Evolutionary conservation across 2,797 vertebrate species (phyloP), one percentile per base, ranked within the genome.

Genomic region (Megaceryle alcyon): DNA sequence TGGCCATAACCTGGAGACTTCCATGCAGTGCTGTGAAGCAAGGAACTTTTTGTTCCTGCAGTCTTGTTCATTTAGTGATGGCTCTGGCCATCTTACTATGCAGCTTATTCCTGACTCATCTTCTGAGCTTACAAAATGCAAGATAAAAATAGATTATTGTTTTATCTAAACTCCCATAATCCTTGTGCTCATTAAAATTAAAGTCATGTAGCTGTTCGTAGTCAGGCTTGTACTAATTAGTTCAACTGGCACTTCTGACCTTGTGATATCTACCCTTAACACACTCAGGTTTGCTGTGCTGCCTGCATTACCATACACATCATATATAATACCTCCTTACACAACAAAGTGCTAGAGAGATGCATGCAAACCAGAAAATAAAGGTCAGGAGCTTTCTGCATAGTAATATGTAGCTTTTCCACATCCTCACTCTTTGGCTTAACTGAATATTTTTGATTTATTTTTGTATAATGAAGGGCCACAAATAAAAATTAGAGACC

Each of bases 111-210:
- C 89, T 44, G 79, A 93, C 82, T 88, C 85, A 92, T 92, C 69
- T 87, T 89, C 85, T 73, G 51, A 91, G 66, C 66, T 94, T 86
- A 94, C 90, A 84, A 79, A 91, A 91, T 65, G 71, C 6, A 4
- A 63, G 91, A 91, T 88, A 95, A 96, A 96, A 96, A 94, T 95
- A 96, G 93, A 90, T 87, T 71, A 93, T 87, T 86, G 91, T 92
- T 84, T 82, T 86, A 61, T 53, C 92, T 86, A 82, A 94, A 96
- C 82, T 92, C 63, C 92, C 64, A 79, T 95, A 94, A 96, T 96
- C 95, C 95, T 91, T 72, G 65, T 86, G 53, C 86, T 95, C 70
- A 66, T 94, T 95, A 95, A 87, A 91, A 90, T 94, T 75, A 82
- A 90, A 94, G 73, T 79, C 84, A 82, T 79, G 89, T 49, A 86